Base-by-base conservation (phyloP, 2,113 vertebrate species). In the Microtus ochrogaster region DNA sequence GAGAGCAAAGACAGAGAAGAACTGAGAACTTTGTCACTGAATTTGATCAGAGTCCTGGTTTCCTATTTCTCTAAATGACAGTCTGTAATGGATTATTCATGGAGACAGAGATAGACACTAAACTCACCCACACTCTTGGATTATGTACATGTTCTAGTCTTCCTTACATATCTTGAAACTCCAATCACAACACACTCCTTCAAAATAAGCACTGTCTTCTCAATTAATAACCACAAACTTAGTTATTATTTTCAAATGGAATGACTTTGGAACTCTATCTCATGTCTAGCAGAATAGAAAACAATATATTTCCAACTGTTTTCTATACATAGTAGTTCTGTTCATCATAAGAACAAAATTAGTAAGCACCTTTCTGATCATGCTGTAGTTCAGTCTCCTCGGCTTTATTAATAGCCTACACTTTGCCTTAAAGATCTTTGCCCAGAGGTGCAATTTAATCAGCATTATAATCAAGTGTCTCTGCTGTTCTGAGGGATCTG, bases 111-210 rank as follows among this genome's bases (percentile, higher is more conserved):
- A 74, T 17, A 24, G 44, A 61, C 12, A 26, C 1, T 10, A 28
- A n/a, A 39, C 28, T 11, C 0, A 0, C 12, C 7, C 4, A 5
- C 3, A 16, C 0, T 17, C 39, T 26, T 52, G 0, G 28, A 11
- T 55, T 24, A 4, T 52, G 1, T 52, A 7, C 4, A 2, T 0
- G 2, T 61, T 58, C 11, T 39, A 7, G 24, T 17, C 13, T 49
- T 85, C 17, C 8, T 3, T n/a, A 8, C 0, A 10, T n/a, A 58
- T 44, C 26, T 85, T 30, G 22, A 12, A 47, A 17, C 10, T 68
- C 3, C 36, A 87, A 83, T 82, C 36, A 10, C 78, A 84, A 84
- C 2, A 11, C 30, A 36, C 19, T 36, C 44, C 5, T 41, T n/a
- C 68, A n/a, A 36, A 44, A 22, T 36, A 63, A 65, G 66, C 22